These are phyloP conservation scores for Acronicta leporina DNA, from an alignment of 2,888 invertebrate species.

Conservation along the genomic window DNA sequence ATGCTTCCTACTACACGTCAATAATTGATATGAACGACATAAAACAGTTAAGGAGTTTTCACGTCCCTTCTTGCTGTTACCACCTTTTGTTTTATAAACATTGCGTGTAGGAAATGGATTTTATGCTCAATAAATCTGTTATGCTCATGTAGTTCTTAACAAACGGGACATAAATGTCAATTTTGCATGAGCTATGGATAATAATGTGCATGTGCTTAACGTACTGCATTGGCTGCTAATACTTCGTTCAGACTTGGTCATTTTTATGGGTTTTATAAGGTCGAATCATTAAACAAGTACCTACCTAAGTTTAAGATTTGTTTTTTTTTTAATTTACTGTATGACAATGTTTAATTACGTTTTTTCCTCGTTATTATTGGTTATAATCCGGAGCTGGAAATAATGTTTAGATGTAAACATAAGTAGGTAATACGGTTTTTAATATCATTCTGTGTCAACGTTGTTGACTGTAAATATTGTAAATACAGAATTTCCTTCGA, in stretches of 20 bases:
- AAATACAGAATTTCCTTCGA: conserved; percentile 20
- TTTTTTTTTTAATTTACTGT: neutral
- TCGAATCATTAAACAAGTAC: conserved; percentile 11
- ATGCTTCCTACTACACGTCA: conserved; percentile 43
- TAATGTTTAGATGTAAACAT: conserved; percentile 13
- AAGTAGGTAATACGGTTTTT: conserved; percentile 34
- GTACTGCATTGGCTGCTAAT: conserved; percentile 32
- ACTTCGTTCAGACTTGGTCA: conserved; percentile 7
- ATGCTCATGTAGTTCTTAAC: conserved; percentile 30
- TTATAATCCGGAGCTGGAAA: conserved; percentile 16
- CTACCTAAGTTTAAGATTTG: neutral
- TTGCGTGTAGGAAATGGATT: conserved; percentile 48
- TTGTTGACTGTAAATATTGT: conserved; percentile 21
- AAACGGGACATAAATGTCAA: conserved; percentile 32
- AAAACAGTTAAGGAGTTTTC: conserved; percentile 53
- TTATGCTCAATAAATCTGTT: conserved; percentile 41
- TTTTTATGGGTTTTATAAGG: conserved; percentile 3
- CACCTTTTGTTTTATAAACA: conserved; percentile 57
- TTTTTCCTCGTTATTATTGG: conserved; percentile 8
- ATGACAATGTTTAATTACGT: neutral
- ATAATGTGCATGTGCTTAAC: conserved; percentile 27
- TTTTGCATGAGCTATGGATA: conserved; percentile 28
- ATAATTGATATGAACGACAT: conserved; percentile 55
- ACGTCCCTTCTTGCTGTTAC: conserved; percentile 43
- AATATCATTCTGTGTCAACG: conserved; percentile 37